Evolutionary conservation across 2,113 vertebrate genomes (phyloP).

Genomic region (Himantopus leucocephalus): DNA sequence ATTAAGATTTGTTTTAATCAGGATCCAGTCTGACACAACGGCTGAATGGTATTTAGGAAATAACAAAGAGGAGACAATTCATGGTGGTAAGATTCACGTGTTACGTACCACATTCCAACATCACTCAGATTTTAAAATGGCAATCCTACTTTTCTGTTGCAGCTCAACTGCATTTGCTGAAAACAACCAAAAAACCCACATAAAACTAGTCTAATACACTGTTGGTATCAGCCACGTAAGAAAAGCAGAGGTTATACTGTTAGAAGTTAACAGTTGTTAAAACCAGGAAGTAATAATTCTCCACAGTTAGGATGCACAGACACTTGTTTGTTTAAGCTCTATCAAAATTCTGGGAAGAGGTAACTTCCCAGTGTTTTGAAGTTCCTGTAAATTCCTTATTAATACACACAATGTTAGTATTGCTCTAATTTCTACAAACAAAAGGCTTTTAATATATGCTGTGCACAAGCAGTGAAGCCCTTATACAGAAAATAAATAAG

Average conservation of each 20-base stretch:
- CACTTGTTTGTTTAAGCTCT: neutral
- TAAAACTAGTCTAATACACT: neutral
- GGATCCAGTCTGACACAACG: neutral
- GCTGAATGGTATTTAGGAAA: neutral
- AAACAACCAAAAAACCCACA: neutral
- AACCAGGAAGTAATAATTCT: neutral
- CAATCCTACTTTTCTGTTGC: neutral
- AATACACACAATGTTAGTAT: neutral
- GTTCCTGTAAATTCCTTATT: neutral
- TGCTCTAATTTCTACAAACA: neutral
- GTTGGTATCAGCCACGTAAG: neutral
- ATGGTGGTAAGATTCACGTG: neutral
- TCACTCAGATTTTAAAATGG: neutral
- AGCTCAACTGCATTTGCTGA: neutral
- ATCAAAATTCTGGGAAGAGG: neutral
- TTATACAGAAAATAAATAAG: neutral
- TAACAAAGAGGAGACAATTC: neutral
- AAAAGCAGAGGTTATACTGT: neutral
- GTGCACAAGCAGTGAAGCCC: neutral
- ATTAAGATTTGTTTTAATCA: neutral
- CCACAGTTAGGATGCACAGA: neutral
- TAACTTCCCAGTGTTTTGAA: neutral
- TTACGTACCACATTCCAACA: neutral
- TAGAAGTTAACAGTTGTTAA: neutral
- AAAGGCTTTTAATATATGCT: neutral